A percentile compares a stretch with the other conserved stretches of the same genome.
These are phyloP conservation scores for Centroberyx gerrardi DNA, from an alignment of 2,797 vertebrate genomes.

Conservation along the genomic window DNA sequence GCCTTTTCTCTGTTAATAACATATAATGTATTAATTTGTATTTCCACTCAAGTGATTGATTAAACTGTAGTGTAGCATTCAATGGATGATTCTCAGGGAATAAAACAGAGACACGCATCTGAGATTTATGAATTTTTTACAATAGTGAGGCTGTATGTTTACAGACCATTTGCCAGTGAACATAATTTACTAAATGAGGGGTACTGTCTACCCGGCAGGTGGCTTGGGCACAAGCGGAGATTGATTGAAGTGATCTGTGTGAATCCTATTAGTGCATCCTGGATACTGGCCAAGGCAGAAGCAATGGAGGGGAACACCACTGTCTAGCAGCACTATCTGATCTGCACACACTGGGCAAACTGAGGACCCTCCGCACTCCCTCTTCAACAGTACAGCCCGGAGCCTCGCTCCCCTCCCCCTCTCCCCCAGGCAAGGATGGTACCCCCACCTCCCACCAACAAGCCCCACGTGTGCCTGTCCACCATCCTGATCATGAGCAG, in stretches of 20 bases:
- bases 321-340: constrained; percentile 75
- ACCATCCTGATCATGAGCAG: constrained; percentile 90
- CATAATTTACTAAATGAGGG: constrained; percentile 79
- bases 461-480: constrained; percentile 91
- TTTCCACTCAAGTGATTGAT: constrained; percentile 8
- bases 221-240: constrained; percentile 70
- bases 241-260: constrained; percentile 81
- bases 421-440: constrained; percentile 80
- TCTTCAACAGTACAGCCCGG: constrained; percentile 50
- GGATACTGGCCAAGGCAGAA: constrained; percentile 75
- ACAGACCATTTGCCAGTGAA: constrained; percentile 67
- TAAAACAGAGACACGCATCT: constrained; percentile 34
- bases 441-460: constrained; percentile 88
- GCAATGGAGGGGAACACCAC: constrained; percentile 71
- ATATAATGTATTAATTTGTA: constrained; percentile 36
- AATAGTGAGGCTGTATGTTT: constrained; percentile 61
- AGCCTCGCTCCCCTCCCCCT: constrained; percentile 25
- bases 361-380: constrained; percentile 56
- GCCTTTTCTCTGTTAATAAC: constrained; percentile 22
- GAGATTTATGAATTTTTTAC: constrained; percentile 32
- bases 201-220: constrained; percentile 77
- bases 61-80: constrained; percentile 50
- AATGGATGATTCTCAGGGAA: constrained; percentile 38
- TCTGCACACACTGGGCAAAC: constrained; percentile 62
- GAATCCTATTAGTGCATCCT: constrained; percentile 79